These are phyloP conservation scores for Neoscelio sp. DNA, from an alignment of 2,888 invertebrate species.

Conservation along the genomic window DNA sequence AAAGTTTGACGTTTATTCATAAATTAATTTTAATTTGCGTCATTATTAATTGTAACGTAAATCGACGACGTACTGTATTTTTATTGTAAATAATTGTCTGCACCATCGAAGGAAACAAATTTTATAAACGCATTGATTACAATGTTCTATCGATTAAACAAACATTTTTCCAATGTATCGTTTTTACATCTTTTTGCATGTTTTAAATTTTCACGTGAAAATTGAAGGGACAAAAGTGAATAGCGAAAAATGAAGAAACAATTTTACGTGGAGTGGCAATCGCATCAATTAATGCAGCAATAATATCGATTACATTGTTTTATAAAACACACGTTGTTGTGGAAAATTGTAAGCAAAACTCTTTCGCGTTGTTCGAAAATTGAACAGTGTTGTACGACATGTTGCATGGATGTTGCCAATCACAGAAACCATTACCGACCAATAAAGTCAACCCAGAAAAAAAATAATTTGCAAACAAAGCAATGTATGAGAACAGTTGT, in stretches of 20 bases:
- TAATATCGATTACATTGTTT: constrained; percentile 25
- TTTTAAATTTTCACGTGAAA: no score
- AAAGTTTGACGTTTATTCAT: constrained; percentile 11
- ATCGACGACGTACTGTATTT: no score
- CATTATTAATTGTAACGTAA: no score
- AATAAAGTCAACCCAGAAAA: constrained; percentile 36
- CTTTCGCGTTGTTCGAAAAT: constrained; percentile 21
- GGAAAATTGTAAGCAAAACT: constrained; percentile 21
- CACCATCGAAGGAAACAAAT: no score
- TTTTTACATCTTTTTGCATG: no score
- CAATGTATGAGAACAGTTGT: constrained; percentile 27
- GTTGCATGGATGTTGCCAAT: constrained; percentile 13
- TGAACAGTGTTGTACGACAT: constrained; percentile 15
- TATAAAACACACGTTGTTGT: no score
- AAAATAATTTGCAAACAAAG: constrained; percentile 51
- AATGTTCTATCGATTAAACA: no score
- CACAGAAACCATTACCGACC: constrained; percentile 33
- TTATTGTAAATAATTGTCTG: no score
- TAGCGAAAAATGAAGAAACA: no score
- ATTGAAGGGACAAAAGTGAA: no score
- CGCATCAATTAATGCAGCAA: constrained; percentile 25
- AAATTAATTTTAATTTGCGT: constrained; percentile 11
- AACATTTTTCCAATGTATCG: no score
- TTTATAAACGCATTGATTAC: no score
- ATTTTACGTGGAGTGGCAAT: not conserved